Evolutionary conservation across 1,140 invertebrate species (phyloP), one percentile per base, ranked within the genome.

Genomic region (Cecropterus lyciades): DNA sequence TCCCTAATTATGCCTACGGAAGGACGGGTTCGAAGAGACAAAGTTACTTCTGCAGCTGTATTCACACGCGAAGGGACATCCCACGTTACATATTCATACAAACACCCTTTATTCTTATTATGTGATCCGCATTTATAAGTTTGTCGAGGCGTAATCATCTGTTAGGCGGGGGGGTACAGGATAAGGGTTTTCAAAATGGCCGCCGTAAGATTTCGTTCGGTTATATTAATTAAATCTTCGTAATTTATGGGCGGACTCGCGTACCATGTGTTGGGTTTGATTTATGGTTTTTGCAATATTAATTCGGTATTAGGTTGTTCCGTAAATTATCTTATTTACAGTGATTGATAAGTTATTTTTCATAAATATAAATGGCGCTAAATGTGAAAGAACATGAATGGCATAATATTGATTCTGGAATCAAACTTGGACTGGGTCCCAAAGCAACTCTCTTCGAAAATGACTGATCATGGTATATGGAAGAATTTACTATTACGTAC

Each of bases 161-260:
- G 87, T 87, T 78, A 73, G 79, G 81, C 82, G 73, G 69, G 79
- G 77, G 77, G 80, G 70, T n/a, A 70, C 59, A 76, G 81, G 76
- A 77, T 84, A 86, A 84, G 84, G 85, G 86, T 79, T 68, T 80
- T 59, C 89, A 91, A 89, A 82, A 90, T 90, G 89, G 87, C 87
- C 66, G 78, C 81, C 75, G 87, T 91, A 91, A 91, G 89, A 91
- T 91, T 91, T 90, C 78, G 86, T 89, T 84, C 83, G 78, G 82
- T 78, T 79, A 83, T 85, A 89, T 88, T 91, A 87, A 91, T 90
- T 91, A 89, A 91, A 90, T 90, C 87, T 90, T 91, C 80, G 81
- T 91, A 84, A 91, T 91, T 90, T 91, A 91, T 89, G 81, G 70
- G 75, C 69, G 75, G 73, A n/a, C 66, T 72, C 64, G 75, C 70